Conservation (phyloP, 1,140 invertebrate species). For the Bombyx mori region DNA sequence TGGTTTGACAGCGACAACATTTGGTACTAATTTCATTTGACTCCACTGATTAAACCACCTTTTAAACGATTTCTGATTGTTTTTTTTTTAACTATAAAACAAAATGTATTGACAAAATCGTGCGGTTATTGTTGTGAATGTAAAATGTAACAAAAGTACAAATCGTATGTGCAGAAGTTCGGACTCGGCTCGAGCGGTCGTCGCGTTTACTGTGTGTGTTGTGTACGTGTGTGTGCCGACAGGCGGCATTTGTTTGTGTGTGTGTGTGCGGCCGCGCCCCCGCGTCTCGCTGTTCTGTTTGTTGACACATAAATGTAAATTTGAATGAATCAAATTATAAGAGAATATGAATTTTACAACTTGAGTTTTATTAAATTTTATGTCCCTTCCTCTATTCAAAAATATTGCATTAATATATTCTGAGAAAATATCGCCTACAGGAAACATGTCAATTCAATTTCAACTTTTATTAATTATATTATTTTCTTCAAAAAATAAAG, state of each 20-base stretch:
- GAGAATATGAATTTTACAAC: constrained; percentile 64
- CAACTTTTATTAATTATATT: background rate
- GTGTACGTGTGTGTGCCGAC: constrained; percentile 19
- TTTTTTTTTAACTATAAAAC: background rate
- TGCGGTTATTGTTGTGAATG: constrained; percentile 13
- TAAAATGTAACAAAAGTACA: constrained; percentile 46
- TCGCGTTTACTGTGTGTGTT: constrained; percentile 7
- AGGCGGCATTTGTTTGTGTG: constrained; percentile 22
- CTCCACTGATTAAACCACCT: background rate
- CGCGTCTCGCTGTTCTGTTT: constrained; percentile 66
- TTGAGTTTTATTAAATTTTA: constrained; percentile 31
- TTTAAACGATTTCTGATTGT: background rate
- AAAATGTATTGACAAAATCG: constrained; percentile 7
- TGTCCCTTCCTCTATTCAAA: constrained; percentile 1
- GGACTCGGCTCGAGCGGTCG: constrained; percentile 39
- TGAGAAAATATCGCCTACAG: background rate
- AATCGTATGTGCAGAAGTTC: constrained; percentile 69
- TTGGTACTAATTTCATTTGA: background rate
- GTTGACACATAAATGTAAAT: constrained; percentile 70
- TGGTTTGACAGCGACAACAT: too few species aligned
- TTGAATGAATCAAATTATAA: constrained; percentile 71
- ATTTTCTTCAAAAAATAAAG: background rate
- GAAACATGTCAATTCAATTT: background rate
- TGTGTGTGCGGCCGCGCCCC: constrained; percentile 26
- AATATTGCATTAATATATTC: background rate